Conservation (phyloP, 2,797 vertebrate genomes). For the Tamandua tetradactyla region DNA sequence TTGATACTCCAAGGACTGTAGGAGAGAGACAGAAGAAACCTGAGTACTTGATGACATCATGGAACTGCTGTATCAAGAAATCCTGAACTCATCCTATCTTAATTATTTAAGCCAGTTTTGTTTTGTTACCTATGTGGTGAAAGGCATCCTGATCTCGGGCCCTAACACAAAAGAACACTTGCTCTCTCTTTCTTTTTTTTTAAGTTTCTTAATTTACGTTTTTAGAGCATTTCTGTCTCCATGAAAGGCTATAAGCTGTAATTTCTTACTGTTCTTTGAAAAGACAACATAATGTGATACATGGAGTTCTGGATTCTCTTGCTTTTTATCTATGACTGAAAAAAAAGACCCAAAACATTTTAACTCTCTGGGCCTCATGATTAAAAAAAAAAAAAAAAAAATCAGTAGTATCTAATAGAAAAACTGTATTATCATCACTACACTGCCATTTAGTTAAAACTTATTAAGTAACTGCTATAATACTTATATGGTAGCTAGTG, state of each 20-base stretch:
- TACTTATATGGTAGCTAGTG: not conserved
- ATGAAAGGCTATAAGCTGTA: not conserved
- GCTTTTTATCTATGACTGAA: not conserved
- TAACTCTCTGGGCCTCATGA: not conserved
- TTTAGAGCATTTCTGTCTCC: conserved; percentile 23
- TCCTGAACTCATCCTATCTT: not conserved
- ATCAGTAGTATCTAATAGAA: conserved; percentile 19
- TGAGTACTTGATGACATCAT: not conserved
- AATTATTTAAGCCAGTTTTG: not conserved
- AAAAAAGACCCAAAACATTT: not conserved
- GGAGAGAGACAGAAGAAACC: conserved; percentile 23
- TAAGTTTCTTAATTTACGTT: conserved; percentile 27
- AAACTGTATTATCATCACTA: not conserved
- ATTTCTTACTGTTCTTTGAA: conserved; percentile 44
- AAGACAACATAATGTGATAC: conserved; percentile 24
- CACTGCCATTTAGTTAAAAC: not conserved
- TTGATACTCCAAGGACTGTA: not conserved
- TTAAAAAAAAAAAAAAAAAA: not conserved
- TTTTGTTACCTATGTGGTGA: conserved; percentile 37
- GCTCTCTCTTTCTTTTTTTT: conserved; percentile 12
- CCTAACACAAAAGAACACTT: not conserved
- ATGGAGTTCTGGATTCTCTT: not conserved
- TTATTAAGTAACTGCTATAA: conserved; percentile 16
- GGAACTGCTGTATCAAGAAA: not conserved
- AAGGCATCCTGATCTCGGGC: not conserved